These are phyloP conservation scores for Drosophila jambulina DNA, from an alignment of 1,140 invertebrate genomes.

Conservation along the genomic window DNA sequence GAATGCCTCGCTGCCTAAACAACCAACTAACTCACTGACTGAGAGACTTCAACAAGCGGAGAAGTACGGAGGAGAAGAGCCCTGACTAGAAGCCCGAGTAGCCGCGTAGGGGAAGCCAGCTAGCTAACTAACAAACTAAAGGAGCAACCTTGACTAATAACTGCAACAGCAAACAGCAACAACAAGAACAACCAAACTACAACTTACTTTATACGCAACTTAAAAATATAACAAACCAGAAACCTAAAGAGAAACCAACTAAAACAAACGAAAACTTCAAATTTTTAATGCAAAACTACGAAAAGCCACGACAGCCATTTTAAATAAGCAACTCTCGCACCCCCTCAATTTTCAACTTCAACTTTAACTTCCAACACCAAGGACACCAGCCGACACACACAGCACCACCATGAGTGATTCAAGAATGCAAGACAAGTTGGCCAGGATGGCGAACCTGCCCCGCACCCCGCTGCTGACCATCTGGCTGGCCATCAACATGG, in stretches of 20 bases:
- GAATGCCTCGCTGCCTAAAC: conserved; percentile 79
- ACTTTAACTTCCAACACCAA: conserved; percentile 44
- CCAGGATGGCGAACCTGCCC: conserved; percentile 68
- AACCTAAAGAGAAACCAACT: conserved; percentile 34
- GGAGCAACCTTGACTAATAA: conserved; percentile 64
- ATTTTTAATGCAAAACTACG: conserved; percentile 66
- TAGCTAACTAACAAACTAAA: conserved; percentile 43
- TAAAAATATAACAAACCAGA: conserved; percentile 12
- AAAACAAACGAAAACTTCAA: conserved; percentile 48
- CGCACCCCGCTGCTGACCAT: conserved; percentile 79
- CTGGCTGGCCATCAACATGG: conserved; percentile 83
- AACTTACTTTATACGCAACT: conserved; percentile 76
- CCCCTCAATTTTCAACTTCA: conserved; percentile 26
- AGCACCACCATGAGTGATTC: conserved; percentile 82
- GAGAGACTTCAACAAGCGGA: conserved; percentile 64
- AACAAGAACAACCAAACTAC: conserved; percentile 50
- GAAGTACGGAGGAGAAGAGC: conserved; percentile 39
- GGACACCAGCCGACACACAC: conserved; percentile 14
- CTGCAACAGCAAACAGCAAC: conserved; percentile 34
- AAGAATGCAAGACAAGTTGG: conserved; percentile 72
- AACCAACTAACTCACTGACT: conserved; percentile 81
- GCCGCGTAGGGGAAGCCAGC: conserved; percentile 22
- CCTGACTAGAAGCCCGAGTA: conserved; percentile 39
- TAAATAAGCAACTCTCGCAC: conserved; percentile 64
- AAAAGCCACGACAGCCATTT: conserved; percentile 54